Evolutionary conservation across 2,797 vertebrate species (phyloP).

Genomic region (Columba guinea): DNA sequence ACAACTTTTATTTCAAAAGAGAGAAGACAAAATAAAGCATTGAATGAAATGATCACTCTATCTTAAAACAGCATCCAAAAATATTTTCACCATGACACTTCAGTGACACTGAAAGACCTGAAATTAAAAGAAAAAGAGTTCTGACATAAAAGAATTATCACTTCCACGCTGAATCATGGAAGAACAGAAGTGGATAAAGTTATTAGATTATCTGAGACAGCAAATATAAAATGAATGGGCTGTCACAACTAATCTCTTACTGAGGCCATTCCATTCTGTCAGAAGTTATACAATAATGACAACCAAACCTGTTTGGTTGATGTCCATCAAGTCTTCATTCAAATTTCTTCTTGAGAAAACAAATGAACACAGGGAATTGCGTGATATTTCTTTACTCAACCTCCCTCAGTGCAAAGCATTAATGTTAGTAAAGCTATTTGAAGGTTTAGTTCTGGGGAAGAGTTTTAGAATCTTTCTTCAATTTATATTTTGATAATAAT

Average conservation of each 20-base stretch:
- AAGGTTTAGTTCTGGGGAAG: neutral
- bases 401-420: neutral
- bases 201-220: conserved; percentile 25
- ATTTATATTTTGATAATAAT: neutral
- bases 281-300: neutral
- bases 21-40: neutral
- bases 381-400: neutral
- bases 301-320: neutral
- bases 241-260: neutral
- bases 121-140: conserved; percentile 1
- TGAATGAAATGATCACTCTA: neutral
- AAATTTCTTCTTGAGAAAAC: neutral
- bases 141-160: conserved; percentile 1
- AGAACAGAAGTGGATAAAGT: conserved; percentile 16
- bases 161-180: neutral
- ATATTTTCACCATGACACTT: neutral
- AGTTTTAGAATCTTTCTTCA: neutral
- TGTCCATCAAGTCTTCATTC: neutral
- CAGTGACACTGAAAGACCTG: neutral
- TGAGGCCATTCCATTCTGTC: neutral
- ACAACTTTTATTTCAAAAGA: neutral
- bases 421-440: neutral
- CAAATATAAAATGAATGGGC: neutral
- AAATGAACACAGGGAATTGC: neutral
- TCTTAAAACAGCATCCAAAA: neutral